Conservation (phyloP, 2,797 vertebrate species). For the Echiichthys vipera region DNA sequence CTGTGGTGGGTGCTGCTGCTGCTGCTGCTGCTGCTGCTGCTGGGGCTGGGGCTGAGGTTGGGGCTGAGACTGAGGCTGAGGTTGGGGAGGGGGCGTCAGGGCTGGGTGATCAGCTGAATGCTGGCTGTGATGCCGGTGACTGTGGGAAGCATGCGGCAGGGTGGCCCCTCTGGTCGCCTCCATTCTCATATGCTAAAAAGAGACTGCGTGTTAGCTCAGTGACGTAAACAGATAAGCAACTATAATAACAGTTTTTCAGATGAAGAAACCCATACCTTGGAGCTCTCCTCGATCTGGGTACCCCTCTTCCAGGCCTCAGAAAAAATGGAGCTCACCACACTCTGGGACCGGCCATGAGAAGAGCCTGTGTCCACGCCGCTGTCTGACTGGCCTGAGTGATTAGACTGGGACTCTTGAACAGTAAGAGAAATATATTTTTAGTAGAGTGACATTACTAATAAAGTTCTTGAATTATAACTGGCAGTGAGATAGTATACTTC, state of each 20-base stretch:
- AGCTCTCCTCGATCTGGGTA: slow-evolving; percentile 95
- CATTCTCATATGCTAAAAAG: slow-evolving; percentile 73
- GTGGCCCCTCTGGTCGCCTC: slow-evolving; percentile 76
- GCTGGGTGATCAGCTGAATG: slow-evolving; percentile 71
- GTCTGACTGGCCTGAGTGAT: slow-evolving; percentile 97
- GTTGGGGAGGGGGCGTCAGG: slow-evolving; percentile 53
- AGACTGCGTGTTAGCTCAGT: not conserved
- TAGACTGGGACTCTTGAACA: slow-evolving; percentile 89
- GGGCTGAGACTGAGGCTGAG: slow-evolving; percentile 40
- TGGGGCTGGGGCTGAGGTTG: slow-evolving; percentile 15
- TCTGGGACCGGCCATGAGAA: slow-evolving; percentile 94
- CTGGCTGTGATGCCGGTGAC: slow-evolving; percentile 80
- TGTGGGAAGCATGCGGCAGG: slow-evolving; percentile 74
- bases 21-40: not conserved
- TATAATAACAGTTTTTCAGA: not conserved
- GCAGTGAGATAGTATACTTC: not conserved
- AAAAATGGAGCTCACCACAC: slow-evolving; percentile 97
- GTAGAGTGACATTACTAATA: too few relatives aligned
- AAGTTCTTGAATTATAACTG: too few relatives aligned
- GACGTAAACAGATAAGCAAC: not conserved
- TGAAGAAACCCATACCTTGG: slow-evolving; percentile 85
- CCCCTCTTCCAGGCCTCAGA: slow-evolving; percentile 99
- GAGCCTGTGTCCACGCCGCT: slow-evolving; percentile 92
- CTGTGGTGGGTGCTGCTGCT: slow-evolving; percentile 20
- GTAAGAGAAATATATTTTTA: not conserved